Base-by-base conservation (phyloP, 1,140 invertebrate genomes). In the Lucilia sericata region DNA sequence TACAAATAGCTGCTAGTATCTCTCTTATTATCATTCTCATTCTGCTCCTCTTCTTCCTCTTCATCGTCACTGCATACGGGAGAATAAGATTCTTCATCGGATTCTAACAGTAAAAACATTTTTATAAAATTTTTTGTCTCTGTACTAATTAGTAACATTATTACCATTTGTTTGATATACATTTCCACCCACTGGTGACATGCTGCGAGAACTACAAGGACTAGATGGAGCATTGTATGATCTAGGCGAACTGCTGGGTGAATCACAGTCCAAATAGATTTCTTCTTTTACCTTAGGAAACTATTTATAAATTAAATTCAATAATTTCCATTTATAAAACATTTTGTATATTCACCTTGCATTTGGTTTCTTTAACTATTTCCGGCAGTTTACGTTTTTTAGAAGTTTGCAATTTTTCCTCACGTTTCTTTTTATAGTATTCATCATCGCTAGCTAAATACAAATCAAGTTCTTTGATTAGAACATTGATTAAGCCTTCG, bases 1-100 rank as follows among this genome's bases (percentile, higher is more conserved):
- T 80, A 0, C 85, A 85, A 4, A 85, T 82, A 84, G 86, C 87
- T 25, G 85, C 86, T 12, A 85, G 85, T 12, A 87, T 86, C 12
- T 84, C 17, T 80, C 25, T 84, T 75, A 65, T 60, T 82, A 36
- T 51, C 25, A 42, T 36, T 34, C 49, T 74, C 70, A 60, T 42
- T 49, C 17, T 82, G 51, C 14, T 89, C 88, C 13, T 90, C 90
- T n/a, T 88, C 89, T 10, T 42, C 42, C 42, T 42, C 51, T 42
- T 88, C 90, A 60, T 91, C 90, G 55, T 91, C 90, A 80, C 90
- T 91, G 78, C 90, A 91, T 14, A 90, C 88, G 0, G 90, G 90
- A n/a, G 90, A 91, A 87, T 91, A 91, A 80, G 89, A 88, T 51
- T 91, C 90, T 83, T 88, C 87, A 70, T 91, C 88, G 13, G 82